phyloP scores from a whole-genome alignment of 2,888 invertebrate species.

The Helicoverpa assulta region DNA sequence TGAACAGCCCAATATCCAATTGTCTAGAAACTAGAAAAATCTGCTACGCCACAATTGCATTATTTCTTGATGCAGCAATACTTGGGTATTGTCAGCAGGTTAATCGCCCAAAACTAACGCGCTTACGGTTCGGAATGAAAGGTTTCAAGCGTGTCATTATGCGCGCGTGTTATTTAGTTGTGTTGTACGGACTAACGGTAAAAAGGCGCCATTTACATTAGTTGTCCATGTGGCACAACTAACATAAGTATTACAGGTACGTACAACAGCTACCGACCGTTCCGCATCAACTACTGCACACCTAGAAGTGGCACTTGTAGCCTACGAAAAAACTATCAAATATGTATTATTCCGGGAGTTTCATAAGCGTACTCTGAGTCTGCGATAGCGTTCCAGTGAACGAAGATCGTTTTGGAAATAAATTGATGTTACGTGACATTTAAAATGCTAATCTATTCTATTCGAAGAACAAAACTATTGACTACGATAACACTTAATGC shows the following conservation, averaged over 20 bases:
- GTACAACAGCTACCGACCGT: conserved; percentile 65
- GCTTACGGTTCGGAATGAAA: conserved; percentile 71
- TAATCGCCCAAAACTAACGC: conserved; percentile 75
- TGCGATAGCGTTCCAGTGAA: conserved; percentile 17
- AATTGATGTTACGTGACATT: conserved; percentile 26
- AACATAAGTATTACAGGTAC: conserved; percentile 67
- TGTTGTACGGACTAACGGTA: conserved; percentile 82
- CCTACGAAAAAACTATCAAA: conserved; percentile 42
- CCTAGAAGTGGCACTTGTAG: conserved; percentile 47
- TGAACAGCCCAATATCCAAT: too few relatives aligned
- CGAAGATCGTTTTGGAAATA: conserved; percentile 31
- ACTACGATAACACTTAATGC: conserved; percentile 18
- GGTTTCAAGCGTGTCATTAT: conserved; percentile 78
- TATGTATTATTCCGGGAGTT: conserved; percentile 35
- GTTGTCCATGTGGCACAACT: conserved; percentile 73
- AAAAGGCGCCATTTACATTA: conserved; percentile 80
- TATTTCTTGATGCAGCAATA: conserved; percentile 41
- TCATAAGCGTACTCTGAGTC: conserved; percentile 35
- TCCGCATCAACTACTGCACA: conserved; percentile 66
- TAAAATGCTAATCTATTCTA: conserved; percentile 28
- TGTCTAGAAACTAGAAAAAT: not conserved
- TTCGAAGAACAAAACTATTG: conserved; percentile 12
- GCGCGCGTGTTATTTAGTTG: conserved; percentile 79
- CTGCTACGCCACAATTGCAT: conserved; percentile 19
- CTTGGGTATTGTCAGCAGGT: conserved; percentile 64